Percentiles rank a stretch among this genome's conserved stretches.
Conservation (phyloP, 2,113 vertebrate species). For the Lates calcarifer region DNA sequence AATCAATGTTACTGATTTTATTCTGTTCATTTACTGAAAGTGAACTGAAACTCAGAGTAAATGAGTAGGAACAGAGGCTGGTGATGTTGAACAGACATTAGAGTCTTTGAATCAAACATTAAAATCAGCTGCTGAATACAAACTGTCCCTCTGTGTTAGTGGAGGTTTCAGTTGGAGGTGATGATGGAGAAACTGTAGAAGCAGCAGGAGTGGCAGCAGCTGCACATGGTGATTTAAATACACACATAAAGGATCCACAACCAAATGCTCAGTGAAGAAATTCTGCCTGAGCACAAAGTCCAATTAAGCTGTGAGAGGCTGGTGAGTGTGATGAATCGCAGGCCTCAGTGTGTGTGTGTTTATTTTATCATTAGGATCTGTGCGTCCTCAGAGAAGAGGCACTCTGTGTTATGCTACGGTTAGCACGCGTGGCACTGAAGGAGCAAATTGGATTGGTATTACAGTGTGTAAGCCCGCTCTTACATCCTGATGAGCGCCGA, state of each 20-base stretch:
- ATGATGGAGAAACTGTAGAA: too few species aligned
- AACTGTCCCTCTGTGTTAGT: too few species aligned
- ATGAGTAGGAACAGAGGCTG: too few species aligned
- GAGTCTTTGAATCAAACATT: too few species aligned
- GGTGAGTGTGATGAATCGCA: constrained; percentile 59
- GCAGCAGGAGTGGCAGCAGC: neutral
- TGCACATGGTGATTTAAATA: neutral
- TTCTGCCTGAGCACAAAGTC: constrained; percentile 54
- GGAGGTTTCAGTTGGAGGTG: too few species aligned
- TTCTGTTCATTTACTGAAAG: too few species aligned
- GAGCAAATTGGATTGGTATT: constrained; percentile 91
- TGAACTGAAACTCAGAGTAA: too few species aligned
- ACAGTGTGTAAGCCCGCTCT: constrained; percentile 67
- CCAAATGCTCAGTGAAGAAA: constrained; percentile 17
- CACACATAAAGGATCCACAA: constrained; percentile 18
- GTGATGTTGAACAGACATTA: too few species aligned
- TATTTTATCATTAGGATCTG: constrained; percentile 76
- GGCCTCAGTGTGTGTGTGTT: constrained; percentile 56
- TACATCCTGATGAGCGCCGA: constrained; percentile 74
- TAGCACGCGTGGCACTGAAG: constrained; percentile 83
- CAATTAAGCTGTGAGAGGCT: constrained; percentile 55
- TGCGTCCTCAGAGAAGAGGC: constrained; percentile 35
- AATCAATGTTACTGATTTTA: neutral
- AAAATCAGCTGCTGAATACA: too few species aligned
- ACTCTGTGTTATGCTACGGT: constrained; percentile 70